These are phyloP conservation scores for Drosophila maculinotata DNA, from an alignment of 2,888 invertebrate species.

Conservation along the genomic window DNA sequence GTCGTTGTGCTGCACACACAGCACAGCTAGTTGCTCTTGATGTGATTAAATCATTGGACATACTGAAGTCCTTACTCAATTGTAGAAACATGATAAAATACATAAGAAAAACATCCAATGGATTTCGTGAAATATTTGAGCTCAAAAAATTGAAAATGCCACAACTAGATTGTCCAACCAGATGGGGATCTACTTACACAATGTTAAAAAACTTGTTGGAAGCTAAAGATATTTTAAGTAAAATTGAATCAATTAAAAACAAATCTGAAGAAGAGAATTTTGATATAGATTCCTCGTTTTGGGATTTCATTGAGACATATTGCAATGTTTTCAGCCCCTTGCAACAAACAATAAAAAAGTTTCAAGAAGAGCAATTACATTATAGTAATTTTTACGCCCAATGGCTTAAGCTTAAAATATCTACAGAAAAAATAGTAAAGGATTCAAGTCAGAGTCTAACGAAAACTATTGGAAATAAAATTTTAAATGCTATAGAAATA, in stretches of 20 bases:
- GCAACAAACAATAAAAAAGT: constrained; percentile 17
- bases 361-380: too few species aligned
- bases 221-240: constrained; percentile 28
- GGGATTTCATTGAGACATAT: constrained; percentile 22
- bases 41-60: constrained; percentile 22
- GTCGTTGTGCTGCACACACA: constrained; percentile 42
- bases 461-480: too few species aligned
- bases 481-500: too few species aligned
- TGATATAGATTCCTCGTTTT: constrained; percentile 16
- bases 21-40: constrained; percentile 41
- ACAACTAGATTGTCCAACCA: constrained; percentile 36
- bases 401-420: too few species aligned
- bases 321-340: constrained; percentile 9
- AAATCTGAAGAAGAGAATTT: constrained; percentile 20
- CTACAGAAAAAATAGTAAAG: too few species aligned
- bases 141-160: constrained; percentile 31
- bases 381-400: too few species aligned
- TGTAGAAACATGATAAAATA: constrained; percentile 36
- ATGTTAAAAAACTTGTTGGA: too few species aligned
- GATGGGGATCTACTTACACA: constrained; percentile 39
- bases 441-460: too few species aligned
- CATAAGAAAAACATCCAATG: too few species aligned
- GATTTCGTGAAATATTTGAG: too few species aligned
- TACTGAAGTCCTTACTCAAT: constrained; percentile 11
- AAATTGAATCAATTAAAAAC: constrained; percentile 21